These are phyloP conservation scores for Taenioides sp. DNA, from an alignment of 2,797 vertebrate species.

Conservation along the genomic window DNA sequence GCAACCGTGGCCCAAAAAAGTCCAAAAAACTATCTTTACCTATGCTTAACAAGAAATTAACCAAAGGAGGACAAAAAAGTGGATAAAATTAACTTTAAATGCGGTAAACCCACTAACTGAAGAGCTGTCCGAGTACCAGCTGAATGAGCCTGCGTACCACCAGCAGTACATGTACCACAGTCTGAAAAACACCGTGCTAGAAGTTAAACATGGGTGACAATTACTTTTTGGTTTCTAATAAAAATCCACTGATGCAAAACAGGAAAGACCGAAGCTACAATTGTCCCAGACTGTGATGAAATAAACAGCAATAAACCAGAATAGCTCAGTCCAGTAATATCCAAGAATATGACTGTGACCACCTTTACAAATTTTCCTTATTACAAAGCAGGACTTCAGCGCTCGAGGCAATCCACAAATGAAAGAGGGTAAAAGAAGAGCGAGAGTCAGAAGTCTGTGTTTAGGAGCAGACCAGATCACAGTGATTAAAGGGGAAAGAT, in stretches of 20 bases:
- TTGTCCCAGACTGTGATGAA: neutral
- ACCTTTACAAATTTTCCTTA: conserved; percentile 5
- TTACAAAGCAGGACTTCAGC: neutral
- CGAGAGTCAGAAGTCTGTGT: neutral
- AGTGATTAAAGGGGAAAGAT: conserved; percentile 6
- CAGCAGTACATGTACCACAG: too few relatives aligned
- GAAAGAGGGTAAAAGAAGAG: neutral
- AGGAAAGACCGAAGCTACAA: neutral
- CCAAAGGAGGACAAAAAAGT: too few relatives aligned
- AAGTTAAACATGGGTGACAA: neutral
- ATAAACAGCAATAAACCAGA: neutral
- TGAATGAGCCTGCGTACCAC: too few relatives aligned
- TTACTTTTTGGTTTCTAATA: neutral
- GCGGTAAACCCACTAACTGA: too few relatives aligned
- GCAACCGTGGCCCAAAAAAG: too few relatives aligned
- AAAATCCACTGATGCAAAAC: neutral
- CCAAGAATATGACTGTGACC: neutral
- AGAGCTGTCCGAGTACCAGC: too few relatives aligned
- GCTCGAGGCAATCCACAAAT: neutral
- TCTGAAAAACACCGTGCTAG: too few relatives aligned
- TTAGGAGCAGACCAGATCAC: neutral
- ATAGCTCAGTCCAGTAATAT: neutral
- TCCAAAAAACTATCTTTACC: too few relatives aligned
- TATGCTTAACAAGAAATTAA: too few relatives aligned
- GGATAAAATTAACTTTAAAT: too few relatives aligned